These are phyloP conservation scores for Aphaenogaster ashmeadi DNA, from an alignment of 1,140 invertebrate species.

Conservation along the genomic window DNA sequence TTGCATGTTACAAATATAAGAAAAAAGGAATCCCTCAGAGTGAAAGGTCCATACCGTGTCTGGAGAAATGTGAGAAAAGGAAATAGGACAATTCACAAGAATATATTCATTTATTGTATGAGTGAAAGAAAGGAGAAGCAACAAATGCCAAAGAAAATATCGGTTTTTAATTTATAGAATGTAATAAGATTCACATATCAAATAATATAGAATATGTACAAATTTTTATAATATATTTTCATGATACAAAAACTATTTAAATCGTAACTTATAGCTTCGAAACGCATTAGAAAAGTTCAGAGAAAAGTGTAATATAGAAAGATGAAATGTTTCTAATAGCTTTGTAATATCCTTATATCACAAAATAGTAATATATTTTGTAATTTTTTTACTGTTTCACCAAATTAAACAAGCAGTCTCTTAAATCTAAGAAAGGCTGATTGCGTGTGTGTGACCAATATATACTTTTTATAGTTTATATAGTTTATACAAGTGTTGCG, in stretches of 20 bases:
- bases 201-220: slow-evolving; percentile 12
- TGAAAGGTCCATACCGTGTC: slow-evolving; percentile 8
- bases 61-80: slow-evolving; percentile 28
- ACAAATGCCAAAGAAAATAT: slow-evolving; percentile 73
- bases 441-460: neutral
- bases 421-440: slow-evolving; percentile 30
- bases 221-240: slow-evolving; percentile 13
- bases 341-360: slow-evolving; percentile 27
- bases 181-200: slow-evolving; percentile 21
- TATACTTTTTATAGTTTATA: neutral
- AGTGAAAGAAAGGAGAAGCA: slow-evolving; percentile 16
- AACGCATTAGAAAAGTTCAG: neutral
- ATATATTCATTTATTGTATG: slow-evolving; percentile 4
- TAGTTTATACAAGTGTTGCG: slow-evolving; percentile 59
- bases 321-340: neutral
- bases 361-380: slow-evolving; percentile 34
- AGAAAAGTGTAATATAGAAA: neutral
- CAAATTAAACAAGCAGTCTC: neutral
- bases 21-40: neutral
- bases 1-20: slow-evolving; percentile 3
- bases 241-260: neutral
- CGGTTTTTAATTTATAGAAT: slow-evolving; percentile 53
- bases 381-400: slow-evolving; percentile 33
- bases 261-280: neutral
- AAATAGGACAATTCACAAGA: neutral